Evolutionary conservation across 1,140 invertebrate species (phyloP).

Genomic region (Ostrea edulis): DNA sequence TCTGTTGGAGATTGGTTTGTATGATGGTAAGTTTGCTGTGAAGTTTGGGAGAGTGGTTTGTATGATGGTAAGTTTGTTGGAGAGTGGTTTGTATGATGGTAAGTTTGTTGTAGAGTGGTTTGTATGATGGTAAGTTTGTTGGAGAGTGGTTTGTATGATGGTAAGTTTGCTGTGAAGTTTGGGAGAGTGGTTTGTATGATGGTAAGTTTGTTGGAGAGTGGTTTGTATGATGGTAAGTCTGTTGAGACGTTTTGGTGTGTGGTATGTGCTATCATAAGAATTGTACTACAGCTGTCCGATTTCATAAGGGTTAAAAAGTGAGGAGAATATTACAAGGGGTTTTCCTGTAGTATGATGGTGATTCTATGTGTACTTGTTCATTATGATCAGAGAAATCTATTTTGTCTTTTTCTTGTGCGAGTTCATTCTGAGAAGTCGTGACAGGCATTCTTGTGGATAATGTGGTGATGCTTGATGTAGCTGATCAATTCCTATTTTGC

Average conservation of each 20-base stretch:
- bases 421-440: background rate
- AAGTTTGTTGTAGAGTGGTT: background rate
- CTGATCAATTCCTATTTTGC: conserved; percentile 26
- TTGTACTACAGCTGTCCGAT: too few relatives aligned
- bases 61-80: conserved; percentile 82
- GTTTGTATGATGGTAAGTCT: too few relatives aligned
- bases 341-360: background rate
- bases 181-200: too few relatives aligned
- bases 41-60: conserved; percentile 85
- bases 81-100: background rate
- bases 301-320: too few relatives aligned
- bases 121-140: background rate
- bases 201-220: too few relatives aligned
- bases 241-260: background rate
- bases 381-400: background rate
- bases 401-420: background rate
- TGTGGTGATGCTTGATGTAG: background rate
- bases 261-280: background rate
- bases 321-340: background rate
- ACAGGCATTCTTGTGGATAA: conserved; percentile 20
- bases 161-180: too few relatives aligned
- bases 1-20: too few relatives aligned
- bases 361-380: background rate
- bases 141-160: too few relatives aligned
- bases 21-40: too few relatives aligned